Base-by-base conservation (phyloP, 2,888 invertebrate species). In the Priapulus caudatus region DNA sequence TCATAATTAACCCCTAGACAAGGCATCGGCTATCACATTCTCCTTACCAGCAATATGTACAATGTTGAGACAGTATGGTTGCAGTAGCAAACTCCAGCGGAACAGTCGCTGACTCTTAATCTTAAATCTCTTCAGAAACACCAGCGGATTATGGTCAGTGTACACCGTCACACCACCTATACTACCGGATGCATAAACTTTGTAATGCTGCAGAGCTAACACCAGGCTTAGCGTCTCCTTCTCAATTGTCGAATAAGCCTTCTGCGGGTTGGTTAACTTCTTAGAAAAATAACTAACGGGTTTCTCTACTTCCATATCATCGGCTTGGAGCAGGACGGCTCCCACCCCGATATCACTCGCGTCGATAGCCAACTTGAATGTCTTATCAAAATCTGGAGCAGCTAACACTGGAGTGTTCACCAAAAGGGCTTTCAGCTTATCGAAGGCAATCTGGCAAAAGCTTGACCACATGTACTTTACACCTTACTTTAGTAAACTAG, bases 281-380 rank as follows among this genome's bases (percentile, higher is more conserved):
- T 33, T 33, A 33, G 33, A 33, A 33, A 33, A 33, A 33, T 33
- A 33, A n/a, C 10, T n/a, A n/a, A 55, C 52, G 15, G 59, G 57
- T 20, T 57, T 57, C 22, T 57, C 52, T 43, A 56, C 47, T 18
- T 52, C 54, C 51, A 52, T 33, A 2, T 57, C 52, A 52, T 54
- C 54, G 45, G 56, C 55, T 47, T 63, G 63, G 2, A 60, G 18
- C 18, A 62, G 48, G 5, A 60, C 54, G 33, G 52, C 54, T 3
- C 60, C 62, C 24, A 53, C 23, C 5, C 54, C 61, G n/a, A 56
- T 33, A 47, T 57, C 60, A 54, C 58, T 58, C 4, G 60, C 62
- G 56, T 63, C 61, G 3, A 60, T 57, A 3, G 47, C 50, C 2
- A 63, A n/a, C 43, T 54, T 57, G 51, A 60, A 58, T 10, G 48